phyloP scores from a whole-genome alignment of 2,888 invertebrate genomes.

The Oligia fasciuncula region DNA sequence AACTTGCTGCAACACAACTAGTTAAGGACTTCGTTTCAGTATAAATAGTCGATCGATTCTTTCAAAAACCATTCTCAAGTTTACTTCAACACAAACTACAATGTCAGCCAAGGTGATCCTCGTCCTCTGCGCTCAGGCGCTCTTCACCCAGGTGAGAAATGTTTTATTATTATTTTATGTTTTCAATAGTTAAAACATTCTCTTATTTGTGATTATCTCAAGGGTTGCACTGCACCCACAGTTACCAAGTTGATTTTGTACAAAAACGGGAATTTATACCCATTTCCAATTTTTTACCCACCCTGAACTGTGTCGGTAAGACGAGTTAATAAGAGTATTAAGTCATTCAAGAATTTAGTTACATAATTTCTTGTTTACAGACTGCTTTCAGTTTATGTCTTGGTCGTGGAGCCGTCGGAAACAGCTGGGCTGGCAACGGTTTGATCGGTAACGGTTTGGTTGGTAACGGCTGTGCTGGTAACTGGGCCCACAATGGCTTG shows the following conservation, averaged over 20 bases:
- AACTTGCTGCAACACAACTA: no score
- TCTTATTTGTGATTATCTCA: no score
- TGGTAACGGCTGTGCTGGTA: not conserved
- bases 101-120: constrained; percentile 23
- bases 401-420: not conserved
- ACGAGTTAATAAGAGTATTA: no score
- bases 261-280: no score
- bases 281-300: no score
- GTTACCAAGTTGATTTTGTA: no score
- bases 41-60: not conserved
- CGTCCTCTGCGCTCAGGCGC: constrained; percentile 26
- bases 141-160: constrained; percentile 22
- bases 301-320: not conserved
- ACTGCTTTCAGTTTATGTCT: constrained; percentile 12
- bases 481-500: not conserved
- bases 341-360: no score
- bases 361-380: not conserved
- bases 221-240: no score
- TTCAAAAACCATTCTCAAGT: not conserved
- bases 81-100: not conserved
- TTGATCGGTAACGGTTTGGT: no score
- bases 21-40: not conserved
- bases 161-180: no score
- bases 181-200: no score
- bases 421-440: not conserved